Conservation (phyloP, 1,140 invertebrate genomes). For the Adelges cooleyi region DNA sequence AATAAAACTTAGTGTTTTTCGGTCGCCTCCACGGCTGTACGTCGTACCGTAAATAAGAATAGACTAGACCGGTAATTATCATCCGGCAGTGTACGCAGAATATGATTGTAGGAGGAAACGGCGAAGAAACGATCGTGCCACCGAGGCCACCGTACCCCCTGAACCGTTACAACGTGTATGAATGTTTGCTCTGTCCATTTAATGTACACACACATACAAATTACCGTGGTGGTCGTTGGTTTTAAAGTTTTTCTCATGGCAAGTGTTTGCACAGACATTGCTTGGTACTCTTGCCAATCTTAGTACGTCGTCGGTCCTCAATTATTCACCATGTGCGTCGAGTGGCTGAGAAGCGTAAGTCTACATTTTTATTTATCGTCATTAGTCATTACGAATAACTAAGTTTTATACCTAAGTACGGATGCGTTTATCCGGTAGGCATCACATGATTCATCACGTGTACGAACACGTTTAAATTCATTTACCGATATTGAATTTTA, state of each 20-base stretch:
- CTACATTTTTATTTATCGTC: too few relatives aligned
- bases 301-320: background rate
- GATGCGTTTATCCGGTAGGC: too few relatives aligned
- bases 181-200: background rate
- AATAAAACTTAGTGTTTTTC: too few relatives aligned
- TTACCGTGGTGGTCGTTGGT: background rate
- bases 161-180: slow-evolving; percentile 13
- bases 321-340: background rate
- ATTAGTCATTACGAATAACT: too few relatives aligned
- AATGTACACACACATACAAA: background rate
- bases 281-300: background rate
- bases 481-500: too few relatives aligned
- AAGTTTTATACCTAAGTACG: too few relatives aligned
- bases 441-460: too few relatives aligned
- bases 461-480: too few relatives aligned
- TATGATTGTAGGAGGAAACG: background rate
- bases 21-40: too few relatives aligned
- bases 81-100: background rate
- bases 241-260: background rate
- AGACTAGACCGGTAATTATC: slow-evolving; percentile 17
- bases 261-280: background rate
- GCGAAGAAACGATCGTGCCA: background rate
- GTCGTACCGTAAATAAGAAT: too few relatives aligned
- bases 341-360: slow-evolving; percentile 15
- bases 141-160: slow-evolving; percentile 15